phyloP scores from a whole-genome alignment of 2,888 invertebrate genomes.

The Pseudococcus longispinus region DNA sequence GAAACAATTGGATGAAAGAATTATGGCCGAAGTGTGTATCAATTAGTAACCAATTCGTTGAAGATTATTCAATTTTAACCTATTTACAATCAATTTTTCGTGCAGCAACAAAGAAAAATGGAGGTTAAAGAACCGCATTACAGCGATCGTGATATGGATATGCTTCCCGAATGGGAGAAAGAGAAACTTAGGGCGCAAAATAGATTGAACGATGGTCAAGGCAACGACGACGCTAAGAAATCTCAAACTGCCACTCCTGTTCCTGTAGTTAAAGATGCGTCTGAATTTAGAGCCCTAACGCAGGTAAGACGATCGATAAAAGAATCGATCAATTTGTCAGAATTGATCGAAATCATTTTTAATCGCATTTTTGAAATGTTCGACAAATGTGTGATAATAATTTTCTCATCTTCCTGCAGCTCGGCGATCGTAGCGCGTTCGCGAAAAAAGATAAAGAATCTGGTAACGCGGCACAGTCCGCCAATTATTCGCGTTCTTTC shows the following conservation, averaged over 20 bases:
- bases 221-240: constrained; percentile 19
- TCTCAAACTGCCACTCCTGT: constrained; percentile 1
- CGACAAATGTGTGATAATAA: background rate
- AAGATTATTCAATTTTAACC: background rate
- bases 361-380: background rate
- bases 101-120: constrained; percentile 36
- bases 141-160: constrained; percentile 31
- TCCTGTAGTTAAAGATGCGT: constrained; percentile 53
- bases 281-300: constrained; percentile 52
- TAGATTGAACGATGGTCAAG: background rate
- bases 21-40: constrained; percentile 17
- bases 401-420: background rate
- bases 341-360: background rate
- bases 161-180: constrained; percentile 53
- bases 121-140: constrained; percentile 19
- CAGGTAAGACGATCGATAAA: constrained; percentile 18
- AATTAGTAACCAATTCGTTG: background rate
- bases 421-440: background rate
- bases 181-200: constrained; percentile 16
- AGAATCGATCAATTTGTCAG: background rate
- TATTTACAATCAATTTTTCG: background rate
- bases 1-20: constrained; percentile 66
- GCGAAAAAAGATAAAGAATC: constrained; percentile 25
- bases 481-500: constrained; percentile 36
- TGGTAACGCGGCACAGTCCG: background rate